A percentile compares a stretch with the other conserved stretches of the same genome.
Evolutionary conservation across 2,888 invertebrate genomes (phyloP).

Genomic region (Chrysolina oricalcia): DNA sequence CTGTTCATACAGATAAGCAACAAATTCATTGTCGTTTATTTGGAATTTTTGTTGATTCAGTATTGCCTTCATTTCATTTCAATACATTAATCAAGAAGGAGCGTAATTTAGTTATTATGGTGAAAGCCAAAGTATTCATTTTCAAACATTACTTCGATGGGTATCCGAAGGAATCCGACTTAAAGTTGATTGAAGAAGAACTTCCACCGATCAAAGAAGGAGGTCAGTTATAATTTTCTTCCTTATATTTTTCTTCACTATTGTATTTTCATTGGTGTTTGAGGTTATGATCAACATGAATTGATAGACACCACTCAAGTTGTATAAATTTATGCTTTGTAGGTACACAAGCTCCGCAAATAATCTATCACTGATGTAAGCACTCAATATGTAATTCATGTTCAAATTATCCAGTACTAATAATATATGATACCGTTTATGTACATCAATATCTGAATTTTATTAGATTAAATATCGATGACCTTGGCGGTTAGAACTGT

Average conservation of each 20-base stretch:
- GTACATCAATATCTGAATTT: neutral
- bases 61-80: neutral
- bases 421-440: too few relatives aligned
- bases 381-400: too few relatives aligned
- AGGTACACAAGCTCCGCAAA: too few relatives aligned
- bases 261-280: neutral
- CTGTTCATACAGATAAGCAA: too few relatives aligned
- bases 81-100: too few relatives aligned
- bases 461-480: neutral
- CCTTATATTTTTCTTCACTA: too few relatives aligned
- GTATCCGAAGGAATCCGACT: conserved; percentile 78
- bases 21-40: too few relatives aligned
- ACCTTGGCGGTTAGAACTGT: neutral
- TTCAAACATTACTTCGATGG: conserved; percentile 79
- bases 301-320: too few relatives aligned
- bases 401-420: too few relatives aligned
- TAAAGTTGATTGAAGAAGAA: conserved; percentile 80
- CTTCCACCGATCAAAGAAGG: conserved; percentile 79
- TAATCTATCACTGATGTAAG: too few relatives aligned
- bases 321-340: too few relatives aligned
- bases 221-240: conserved; percentile 71
- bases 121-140: conserved; percentile 75
- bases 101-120: conserved; percentile 45
- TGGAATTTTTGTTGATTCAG: neutral
- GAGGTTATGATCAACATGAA: neutral